Conservation (phyloP, 2,888 invertebrate genomes). For the Ichneumon xanthorius region DNA sequence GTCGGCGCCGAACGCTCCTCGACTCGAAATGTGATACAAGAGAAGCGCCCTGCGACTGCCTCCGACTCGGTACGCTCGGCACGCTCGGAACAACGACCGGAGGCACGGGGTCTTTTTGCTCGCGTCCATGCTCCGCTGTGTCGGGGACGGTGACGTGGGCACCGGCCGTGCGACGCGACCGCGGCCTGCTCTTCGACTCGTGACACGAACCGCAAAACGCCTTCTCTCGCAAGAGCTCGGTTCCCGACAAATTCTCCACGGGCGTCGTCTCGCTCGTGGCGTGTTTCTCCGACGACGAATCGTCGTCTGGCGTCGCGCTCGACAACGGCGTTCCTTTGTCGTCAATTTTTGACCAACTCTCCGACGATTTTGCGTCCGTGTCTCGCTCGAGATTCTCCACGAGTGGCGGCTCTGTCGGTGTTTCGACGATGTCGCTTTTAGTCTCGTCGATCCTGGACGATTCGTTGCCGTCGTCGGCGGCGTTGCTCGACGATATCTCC, state of each 20-base stretch:
- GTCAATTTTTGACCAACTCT: conserved; percentile 8
- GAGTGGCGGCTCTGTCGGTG: neutral
- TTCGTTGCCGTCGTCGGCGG: conserved; percentile 65
- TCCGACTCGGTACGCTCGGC: conserved; percentile 20
- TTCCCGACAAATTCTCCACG: conserved; percentile 7
- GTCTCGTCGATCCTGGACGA: neutral
- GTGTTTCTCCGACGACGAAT: conserved; percentile 24
- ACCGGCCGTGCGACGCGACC: conserved; percentile 42
- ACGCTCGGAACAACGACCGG: neutral
- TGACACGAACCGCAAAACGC: conserved; percentile 70
- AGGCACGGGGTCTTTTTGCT: conserved; percentile 25
- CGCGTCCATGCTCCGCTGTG: conserved; percentile 18
- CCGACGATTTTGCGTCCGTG: neutral
- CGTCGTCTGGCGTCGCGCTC: neutral
- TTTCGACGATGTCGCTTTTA: conserved; percentile 27
- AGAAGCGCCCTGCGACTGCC: conserved; percentile 31
- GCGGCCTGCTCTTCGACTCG: conserved; percentile 66
- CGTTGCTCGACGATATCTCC: conserved; percentile 80
- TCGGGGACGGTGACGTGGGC: conserved; percentile 10
- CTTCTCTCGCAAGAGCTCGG: conserved; percentile 68
- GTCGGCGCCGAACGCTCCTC: conserved; percentile 57
- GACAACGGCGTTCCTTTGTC: neutral
- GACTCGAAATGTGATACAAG: conserved; percentile 53
- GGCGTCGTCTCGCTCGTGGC: conserved; percentile 8
- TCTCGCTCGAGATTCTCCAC: neutral